Base-by-base conservation (phyloP, 2,797 vertebrate genomes). In the Muscicapa comitata region DNA sequence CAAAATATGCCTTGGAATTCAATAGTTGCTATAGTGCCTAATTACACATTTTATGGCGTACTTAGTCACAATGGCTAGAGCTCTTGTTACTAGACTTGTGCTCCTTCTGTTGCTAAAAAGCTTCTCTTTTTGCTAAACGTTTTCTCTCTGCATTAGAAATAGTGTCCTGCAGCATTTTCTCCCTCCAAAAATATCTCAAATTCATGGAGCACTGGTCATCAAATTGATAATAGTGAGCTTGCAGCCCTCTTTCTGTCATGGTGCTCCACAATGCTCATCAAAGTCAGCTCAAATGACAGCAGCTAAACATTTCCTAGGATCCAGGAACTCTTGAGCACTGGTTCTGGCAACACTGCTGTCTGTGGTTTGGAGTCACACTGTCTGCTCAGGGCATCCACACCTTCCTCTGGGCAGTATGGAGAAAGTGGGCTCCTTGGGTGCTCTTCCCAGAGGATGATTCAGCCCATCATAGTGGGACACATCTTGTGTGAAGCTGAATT, bases 11-110 rank as follows among this genome's bases (percentile, higher is more conserved):
- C 59, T 38, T 45, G 83, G 90, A 92, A 96, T 95, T 95, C 92
- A 94, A 76, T 88, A 93, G 96, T 85, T 97, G 93, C 95, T 97
- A 95, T 95, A 95, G 93, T 90, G 88, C 95, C 10, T 95, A 96
- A 96, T 96, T 96, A 90, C 80, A 78, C 80, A 58, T 82, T 95
- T 94, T 94, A 81, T 72, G 57, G 76, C 33, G 8, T 62, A 93
- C 85, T 90, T 95, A 92, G 92, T 90, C 88, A 86, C 93, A 83
- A 75, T 87, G 91, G 79, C 90, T 88, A 47, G 77, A 93, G 86
- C 77, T 86, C 88, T 53, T 88, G 50, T 88, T 89, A 76, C 76
- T 65, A 88, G 73, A 59, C 42, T 86, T 73, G 88, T 86, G 86
- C 62, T 94, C 83, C 74, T 95, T 92, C 89, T 92, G 66, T 55